phyloP scores from a whole-genome alignment of 2,888 invertebrate genomes.

The Zele albiditarsus region DNA sequence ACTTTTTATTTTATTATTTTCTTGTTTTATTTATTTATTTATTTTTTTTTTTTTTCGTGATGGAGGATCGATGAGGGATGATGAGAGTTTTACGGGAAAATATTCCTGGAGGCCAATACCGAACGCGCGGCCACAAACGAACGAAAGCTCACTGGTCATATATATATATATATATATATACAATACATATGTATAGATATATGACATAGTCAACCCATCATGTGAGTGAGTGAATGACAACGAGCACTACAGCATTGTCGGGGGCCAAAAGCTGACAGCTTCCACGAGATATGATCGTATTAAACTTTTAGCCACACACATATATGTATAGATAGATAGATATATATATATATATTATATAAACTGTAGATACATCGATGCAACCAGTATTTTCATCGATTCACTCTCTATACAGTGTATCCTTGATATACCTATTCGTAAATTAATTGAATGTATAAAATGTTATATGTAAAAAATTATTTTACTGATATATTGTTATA shows the following conservation, averaged over 20 bases:
- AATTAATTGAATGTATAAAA: too few species aligned
- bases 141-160: neutral
- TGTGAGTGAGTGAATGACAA: slow-evolving; percentile 44
- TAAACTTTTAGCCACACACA: slow-evolving; percentile 46
- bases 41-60: neutral
- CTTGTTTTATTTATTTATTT: neutral
- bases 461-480: neutral
- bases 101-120: slow-evolving; percentile 19
- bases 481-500: neutral
- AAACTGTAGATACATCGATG: neutral
- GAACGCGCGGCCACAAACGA: slow-evolving; percentile 26
- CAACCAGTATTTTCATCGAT: too few species aligned
- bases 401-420: too few species aligned
- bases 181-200: neutral
- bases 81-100: slow-evolving; percentile 19
- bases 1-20: too few species aligned
- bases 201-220: slow-evolving; percentile 45
- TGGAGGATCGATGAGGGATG: slow-evolving; percentile 9
- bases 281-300: slow-evolving; percentile 48
- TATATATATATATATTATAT: slow-evolving; percentile 10
- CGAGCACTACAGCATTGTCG: slow-evolving; percentile 33
- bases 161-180: neutral
- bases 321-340: neutral
- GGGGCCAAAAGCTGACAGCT: slow-evolving; percentile 36
- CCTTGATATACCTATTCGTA: too few species aligned